These are phyloP conservation scores for Ectropis grisescens DNA, from an alignment of 1,140 invertebrate genomes.

Conservation along the genomic window DNA sequence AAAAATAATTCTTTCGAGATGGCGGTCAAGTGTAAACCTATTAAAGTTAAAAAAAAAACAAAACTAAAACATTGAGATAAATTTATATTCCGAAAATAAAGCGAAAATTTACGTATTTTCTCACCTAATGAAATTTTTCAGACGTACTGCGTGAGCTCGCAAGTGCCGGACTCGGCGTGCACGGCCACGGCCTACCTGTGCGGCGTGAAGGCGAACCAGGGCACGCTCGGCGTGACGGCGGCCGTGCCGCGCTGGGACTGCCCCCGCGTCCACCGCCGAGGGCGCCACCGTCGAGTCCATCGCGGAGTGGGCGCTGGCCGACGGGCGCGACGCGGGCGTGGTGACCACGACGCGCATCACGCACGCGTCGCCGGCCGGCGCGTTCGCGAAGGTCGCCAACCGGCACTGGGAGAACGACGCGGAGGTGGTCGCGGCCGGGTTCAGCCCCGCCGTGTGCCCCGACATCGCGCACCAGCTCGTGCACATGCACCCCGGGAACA, in stretches of 20 bases:
- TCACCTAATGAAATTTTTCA: too few species aligned
- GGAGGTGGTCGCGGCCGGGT: slow-evolving; percentile 53
- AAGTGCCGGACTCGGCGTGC: slow-evolving; percentile 82
- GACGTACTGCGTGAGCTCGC: slow-evolving; percentile 86
- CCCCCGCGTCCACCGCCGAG: slow-evolving; percentile 51
- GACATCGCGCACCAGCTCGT: slow-evolving; percentile 85
- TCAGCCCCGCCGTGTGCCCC: background rate
- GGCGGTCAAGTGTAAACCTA: too few species aligned
- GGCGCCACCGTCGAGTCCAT: slow-evolving; percentile 75
- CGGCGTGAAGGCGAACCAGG: slow-evolving; percentile 83
- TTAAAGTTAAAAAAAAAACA: too few species aligned
- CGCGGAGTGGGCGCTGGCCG: slow-evolving; percentile 75
- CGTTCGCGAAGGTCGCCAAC: slow-evolving; percentile 81
- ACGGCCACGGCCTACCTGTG: slow-evolving; percentile 82
- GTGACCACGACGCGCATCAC: slow-evolving; percentile 86
- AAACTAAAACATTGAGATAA: too few species aligned
- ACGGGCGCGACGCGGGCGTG: slow-evolving; percentile 75
- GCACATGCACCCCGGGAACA: slow-evolving; percentile 74
- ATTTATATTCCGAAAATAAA: too few species aligned
- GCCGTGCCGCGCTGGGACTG: slow-evolving; percentile 72
- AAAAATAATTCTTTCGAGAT: too few species aligned
- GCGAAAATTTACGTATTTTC: too few species aligned
- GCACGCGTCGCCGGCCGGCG: slow-evolving; percentile 82
- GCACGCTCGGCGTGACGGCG: slow-evolving; percentile 79
- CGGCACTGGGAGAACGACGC: slow-evolving; percentile 84